phyloP scores from a whole-genome alignment of 2,888 invertebrate species.

The Monoplex corrugatus region DNA sequence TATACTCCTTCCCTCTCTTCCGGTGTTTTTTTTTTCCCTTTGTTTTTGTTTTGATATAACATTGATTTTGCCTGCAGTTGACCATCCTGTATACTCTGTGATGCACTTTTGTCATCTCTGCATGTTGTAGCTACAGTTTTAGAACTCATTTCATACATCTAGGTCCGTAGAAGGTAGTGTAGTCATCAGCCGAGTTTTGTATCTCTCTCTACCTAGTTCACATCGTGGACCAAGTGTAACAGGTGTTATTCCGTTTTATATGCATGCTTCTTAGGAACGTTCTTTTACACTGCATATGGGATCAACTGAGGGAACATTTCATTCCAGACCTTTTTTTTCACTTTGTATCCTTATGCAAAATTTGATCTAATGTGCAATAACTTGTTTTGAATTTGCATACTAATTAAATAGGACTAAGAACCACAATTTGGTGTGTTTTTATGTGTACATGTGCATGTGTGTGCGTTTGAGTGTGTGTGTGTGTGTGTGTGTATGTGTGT shows the following conservation, averaged over 20 bases:
- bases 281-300: background rate
- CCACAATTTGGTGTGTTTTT: background rate
- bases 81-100: too few relatives aligned
- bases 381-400: constrained; percentile 51
- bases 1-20: too few relatives aligned
- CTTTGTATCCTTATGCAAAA: constrained; percentile 56
- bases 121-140: too few relatives aligned
- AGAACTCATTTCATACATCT: background rate
- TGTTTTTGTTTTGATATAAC: too few relatives aligned
- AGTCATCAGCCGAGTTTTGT: background rate
- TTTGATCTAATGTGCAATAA: constrained; percentile 59
- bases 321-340: constrained; percentile 21
- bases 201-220: background rate
- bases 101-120: too few relatives aligned
- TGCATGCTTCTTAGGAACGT: background rate
- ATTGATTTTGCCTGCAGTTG: too few relatives aligned
- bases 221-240: background rate
- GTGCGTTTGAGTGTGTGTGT: background rate
- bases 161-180: constrained; percentile 15
- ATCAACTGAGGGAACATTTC: background rate
- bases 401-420: constrained; percentile 41
- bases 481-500: constrained; percentile 11
- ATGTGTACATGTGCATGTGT: background rate
- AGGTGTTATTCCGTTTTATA: background rate
- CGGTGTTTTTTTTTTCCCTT: too few relatives aligned